Evolutionary conservation across 2,888 invertebrate species (phyloP).

Genomic region (Dryomyza anilis): DNA sequence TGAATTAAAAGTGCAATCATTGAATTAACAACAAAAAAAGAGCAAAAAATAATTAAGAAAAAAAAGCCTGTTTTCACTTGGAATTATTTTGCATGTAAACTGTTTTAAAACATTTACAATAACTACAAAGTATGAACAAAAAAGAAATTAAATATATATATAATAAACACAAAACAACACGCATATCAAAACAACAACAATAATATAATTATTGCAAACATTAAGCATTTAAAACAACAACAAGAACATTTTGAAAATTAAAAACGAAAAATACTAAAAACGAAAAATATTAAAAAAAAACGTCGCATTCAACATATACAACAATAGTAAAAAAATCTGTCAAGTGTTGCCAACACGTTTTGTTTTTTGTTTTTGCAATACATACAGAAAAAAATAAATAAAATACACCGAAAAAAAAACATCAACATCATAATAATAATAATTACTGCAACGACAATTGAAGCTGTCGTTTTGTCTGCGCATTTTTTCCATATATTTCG

Average conservation of each 20-base stretch:
- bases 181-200: slow-evolving; percentile 22
- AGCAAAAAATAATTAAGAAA: slow-evolving; percentile 28
- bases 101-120: no score
- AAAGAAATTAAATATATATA: slow-evolving; percentile 6
- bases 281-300: slow-evolving; percentile 12
- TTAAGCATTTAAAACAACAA: slow-evolving; percentile 14
- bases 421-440: not conserved
- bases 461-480: not conserved
- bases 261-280: slow-evolving; percentile 17
- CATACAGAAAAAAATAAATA: slow-evolving; percentile 25
- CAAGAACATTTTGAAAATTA: slow-evolving; percentile 4
- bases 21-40: slow-evolving; percentile 28
- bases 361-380: not conserved
- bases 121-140: slow-evolving; percentile 26
- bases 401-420: not conserved
- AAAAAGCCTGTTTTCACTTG: slow-evolving; percentile 16
- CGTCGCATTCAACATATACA: not conserved
- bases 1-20: slow-evolving; percentile 31
- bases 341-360: slow-evolving; percentile 1
- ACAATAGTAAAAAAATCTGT: slow-evolving; percentile 13
- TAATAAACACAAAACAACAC: slow-evolving; percentile 19
- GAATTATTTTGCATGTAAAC: slow-evolving; percentile 14
- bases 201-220: not conserved
- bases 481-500: not conserved
- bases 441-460: slow-evolving; percentile 11